phyloP scores from a whole-genome alignment of 2,888 invertebrate species.

The Chrysolina americana region DNA sequence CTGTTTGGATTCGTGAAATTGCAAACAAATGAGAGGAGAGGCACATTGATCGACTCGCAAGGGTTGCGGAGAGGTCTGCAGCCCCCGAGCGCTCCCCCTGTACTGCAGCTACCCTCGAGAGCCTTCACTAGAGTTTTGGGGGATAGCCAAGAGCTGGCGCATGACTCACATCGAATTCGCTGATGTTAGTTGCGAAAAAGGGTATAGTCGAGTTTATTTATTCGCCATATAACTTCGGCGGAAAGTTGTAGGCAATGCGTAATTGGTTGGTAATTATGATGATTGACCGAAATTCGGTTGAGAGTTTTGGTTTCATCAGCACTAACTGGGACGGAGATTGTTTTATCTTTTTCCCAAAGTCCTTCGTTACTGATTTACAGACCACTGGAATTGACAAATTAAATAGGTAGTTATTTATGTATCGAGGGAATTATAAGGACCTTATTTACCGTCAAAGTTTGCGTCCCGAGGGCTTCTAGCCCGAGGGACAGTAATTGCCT shows the following conservation, averaged over 20 bases:
- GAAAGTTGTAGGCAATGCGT: constrained; percentile 1
- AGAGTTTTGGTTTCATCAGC: no score
- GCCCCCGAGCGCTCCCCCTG: constrained; percentile 69
- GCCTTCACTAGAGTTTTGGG: constrained; percentile 48
- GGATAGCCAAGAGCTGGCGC: constrained; percentile 52
- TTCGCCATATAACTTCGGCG: constrained; percentile 1
- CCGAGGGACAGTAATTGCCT: no score
- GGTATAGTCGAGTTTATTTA: neutral
- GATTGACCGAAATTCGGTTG: neutral
- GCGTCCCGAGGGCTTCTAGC: no score
- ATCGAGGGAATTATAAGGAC: no score
- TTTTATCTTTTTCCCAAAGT: no score
- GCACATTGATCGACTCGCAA: constrained; percentile 66
- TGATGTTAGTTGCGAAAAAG: constrained; percentile 27
- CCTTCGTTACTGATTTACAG: no score
- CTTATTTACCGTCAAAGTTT: no score
- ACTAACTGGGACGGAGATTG: no score
- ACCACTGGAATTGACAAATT: no score
- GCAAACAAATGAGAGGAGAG: constrained; percentile 52
- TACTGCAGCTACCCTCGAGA: constrained; percentile 65
- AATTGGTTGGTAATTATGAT: neutral
- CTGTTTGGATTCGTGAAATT: constrained; percentile 45
- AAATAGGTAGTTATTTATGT: no score
- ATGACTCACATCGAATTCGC: constrained; percentile 40
- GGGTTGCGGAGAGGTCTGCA: constrained; percentile 68